These are phyloP conservation scores for Myodes glareolus DNA, from an alignment of 2,113 vertebrate genomes.

Conservation along the genomic window DNA sequence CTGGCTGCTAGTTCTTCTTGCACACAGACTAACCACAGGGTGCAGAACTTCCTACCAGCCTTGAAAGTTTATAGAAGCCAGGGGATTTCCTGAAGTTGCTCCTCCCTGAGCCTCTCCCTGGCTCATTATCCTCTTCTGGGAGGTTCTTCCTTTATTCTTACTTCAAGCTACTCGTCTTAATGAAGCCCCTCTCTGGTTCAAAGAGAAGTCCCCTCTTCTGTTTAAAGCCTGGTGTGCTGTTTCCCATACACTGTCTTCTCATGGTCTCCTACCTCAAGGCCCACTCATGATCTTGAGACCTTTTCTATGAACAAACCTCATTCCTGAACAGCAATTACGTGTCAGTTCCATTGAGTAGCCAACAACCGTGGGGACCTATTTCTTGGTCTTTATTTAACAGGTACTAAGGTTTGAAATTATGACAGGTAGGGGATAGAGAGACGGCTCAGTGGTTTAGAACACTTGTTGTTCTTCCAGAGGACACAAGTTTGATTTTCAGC, in stretches of 20 bases:
- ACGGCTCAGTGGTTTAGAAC: not conserved
- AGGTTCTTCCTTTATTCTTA: not conserved
- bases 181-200: not conserved
- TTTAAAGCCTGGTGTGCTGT: not conserved
- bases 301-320: not conserved
- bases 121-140: not conserved
- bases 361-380: not conserved
- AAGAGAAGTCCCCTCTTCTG: too few species aligned
- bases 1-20: too few species aligned
- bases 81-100: not conserved
- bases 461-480: not conserved
- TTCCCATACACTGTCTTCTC: not conserved
- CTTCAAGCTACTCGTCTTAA: not conserved
- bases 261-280: not conserved
- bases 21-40: too few species aligned
- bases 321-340: not conserved
- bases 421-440: not conserved
- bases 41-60: not conserved
- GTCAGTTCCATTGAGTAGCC: not conserved
- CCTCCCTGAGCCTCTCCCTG: not conserved
- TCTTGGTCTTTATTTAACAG: not conserved
- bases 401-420: not conserved
- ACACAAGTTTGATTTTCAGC: not conserved
- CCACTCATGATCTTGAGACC: too few species aligned
- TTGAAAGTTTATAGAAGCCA: not conserved